phyloP scores from a whole-genome alignment of 2,888 invertebrate genomes.

The Amphipoea lucens region DNA sequence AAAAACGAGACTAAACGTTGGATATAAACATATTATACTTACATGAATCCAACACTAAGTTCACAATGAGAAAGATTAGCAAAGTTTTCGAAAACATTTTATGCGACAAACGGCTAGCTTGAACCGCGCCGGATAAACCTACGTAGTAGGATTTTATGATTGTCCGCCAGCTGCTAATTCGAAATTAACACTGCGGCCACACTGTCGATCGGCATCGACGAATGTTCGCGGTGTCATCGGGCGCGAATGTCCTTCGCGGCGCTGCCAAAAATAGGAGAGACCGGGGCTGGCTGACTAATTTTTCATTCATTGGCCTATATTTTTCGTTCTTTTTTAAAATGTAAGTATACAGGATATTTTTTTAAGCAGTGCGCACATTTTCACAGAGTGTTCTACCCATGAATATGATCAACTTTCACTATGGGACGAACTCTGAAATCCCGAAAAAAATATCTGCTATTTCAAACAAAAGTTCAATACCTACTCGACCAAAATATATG shows the following conservation, averaged over 20 bases:
- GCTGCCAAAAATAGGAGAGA: no score
- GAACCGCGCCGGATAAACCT: background rate
- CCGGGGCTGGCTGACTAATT: background rate
- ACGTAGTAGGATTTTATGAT: background rate
- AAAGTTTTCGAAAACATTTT: slow-evolving; percentile 48
- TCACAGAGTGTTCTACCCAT: no score
- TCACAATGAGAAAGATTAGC: slow-evolving; percentile 45
- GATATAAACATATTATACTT: slow-evolving; percentile 34
- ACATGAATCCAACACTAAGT: slow-evolving; percentile 43
- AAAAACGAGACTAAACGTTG: background rate
- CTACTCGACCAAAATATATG: no score
- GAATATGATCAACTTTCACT: no score
- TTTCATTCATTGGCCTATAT: background rate
- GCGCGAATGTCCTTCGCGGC: background rate
- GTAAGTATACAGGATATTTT: background rate
- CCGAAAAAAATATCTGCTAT: no score
- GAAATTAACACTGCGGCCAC: slow-evolving; percentile 5
- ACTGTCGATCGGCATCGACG: background rate
- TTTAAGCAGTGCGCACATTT: no score
- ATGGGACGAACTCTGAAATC: no score
- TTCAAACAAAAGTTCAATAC: no score
- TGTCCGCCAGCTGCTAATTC: background rate
- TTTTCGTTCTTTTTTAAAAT: background rate
- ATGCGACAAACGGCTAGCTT: slow-evolving; percentile 4
- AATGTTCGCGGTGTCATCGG: background rate